Evolutionary conservation across 2,797 vertebrate species (phyloP), one percentile per base, ranked within the genome.

Genomic region (Astyanax mexicanus): DNA sequence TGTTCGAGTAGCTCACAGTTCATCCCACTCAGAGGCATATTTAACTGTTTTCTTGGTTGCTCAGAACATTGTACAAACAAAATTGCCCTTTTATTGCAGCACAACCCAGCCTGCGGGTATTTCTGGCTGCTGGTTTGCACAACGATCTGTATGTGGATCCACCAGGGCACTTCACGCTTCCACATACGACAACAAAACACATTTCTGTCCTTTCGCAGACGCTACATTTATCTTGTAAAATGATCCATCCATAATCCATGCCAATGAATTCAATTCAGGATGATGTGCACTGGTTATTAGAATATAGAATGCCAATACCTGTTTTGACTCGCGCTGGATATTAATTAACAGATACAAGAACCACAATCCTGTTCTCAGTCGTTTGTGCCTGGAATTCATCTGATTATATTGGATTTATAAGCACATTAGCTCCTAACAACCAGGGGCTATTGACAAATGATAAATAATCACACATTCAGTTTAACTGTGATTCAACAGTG

Each of bases 141-240:
- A 90, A 87, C 89, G 81, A 87, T 78, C 86, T 88, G 85, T 85
- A 84, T 87, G 84, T 83, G 65, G 75, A 84, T 86, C 49, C 75
- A 58, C 74, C 42, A 78, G 72, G 80, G 77, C 60, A 12, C 67
- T 15, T 66, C 19, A 61, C 72, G 75, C 62, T 42, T 76, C 77
- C 57, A 32, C 80, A 49, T 75, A 75, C 74, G 27, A 44, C 79
- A 35, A 57, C 68, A 70, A 58, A 88, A 86, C 69, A 9, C 35
- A 62, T 75, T 80, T 78, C 38, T 74, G 75, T 79, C 77, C 66
- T 68, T 75, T 77, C 44, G 54, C 57, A 49, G 13, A 70, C 81
- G 79, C 88, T 88, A 82, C 70, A 88, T 87, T 86, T 85, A 81
- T 83, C 81, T 80, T 81, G 21, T 19, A 4, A 21, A 52, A 83